These are phyloP conservation scores for Orius laevigatus DNA, from an alignment of 1,140 invertebrate genomes.

Conservation along the genomic window DNA sequence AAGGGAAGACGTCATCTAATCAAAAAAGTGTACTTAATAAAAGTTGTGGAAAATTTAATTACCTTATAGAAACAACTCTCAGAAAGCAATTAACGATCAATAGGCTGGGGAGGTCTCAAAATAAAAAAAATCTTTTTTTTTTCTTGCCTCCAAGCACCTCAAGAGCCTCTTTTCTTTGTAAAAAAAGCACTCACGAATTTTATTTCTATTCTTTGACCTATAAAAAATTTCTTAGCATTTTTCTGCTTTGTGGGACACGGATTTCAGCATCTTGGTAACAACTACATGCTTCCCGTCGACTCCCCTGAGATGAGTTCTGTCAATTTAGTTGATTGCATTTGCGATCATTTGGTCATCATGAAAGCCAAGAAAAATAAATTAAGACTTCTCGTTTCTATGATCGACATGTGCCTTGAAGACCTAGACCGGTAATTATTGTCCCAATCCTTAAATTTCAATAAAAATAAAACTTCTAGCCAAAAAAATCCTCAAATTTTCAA, in stretches of 20 bases:
- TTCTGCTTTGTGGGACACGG: not conserved
- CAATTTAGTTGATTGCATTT: not conserved
- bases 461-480: not conserved
- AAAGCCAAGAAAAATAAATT: not conserved
- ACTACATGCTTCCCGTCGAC: not conserved
- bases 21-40: too few species aligned
- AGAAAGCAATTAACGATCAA: too few species aligned
- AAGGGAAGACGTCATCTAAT: too few species aligned
- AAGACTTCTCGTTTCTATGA: not conserved
- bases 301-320: not conserved
- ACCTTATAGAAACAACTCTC: too few species aligned
- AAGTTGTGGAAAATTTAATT: too few species aligned
- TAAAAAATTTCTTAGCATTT: not conserved
- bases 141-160: too few species aligned
- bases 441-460: not conserved
- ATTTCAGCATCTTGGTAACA: not conserved
- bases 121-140: not conserved
- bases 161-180: too few species aligned
- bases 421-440: not conserved
- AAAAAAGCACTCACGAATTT: not conserved
- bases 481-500: not conserved
- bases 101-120: too few species aligned
- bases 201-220: too few species aligned
- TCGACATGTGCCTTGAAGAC: conserved; percentile 1
- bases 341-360: not conserved